Evolutionary conservation across 2,113 vertebrate species (phyloP).

Genomic region (Bostrychus sinensis): DNA sequence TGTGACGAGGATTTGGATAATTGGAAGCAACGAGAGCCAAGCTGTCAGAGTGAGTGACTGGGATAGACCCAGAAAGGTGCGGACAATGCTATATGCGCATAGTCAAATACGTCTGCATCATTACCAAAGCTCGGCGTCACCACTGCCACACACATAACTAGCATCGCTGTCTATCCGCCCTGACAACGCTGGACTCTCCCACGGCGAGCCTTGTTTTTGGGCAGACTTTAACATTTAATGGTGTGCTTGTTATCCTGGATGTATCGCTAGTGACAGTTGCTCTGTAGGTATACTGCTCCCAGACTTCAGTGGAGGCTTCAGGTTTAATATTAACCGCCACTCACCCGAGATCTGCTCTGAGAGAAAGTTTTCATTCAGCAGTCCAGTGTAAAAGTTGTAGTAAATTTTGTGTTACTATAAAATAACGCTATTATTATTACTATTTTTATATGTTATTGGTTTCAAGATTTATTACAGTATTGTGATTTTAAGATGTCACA

Average conservation of each 20-base stretch:
- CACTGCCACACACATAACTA: slow-evolving; percentile 40
- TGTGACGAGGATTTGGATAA: slow-evolving; percentile 23
- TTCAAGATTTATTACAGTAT: too few species aligned
- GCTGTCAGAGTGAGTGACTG: slow-evolving; percentile 36
- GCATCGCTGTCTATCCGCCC: slow-evolving; percentile 27
- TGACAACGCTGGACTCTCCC: slow-evolving; percentile 17
- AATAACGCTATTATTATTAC: not conserved
- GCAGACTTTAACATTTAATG: slow-evolving; percentile 48
- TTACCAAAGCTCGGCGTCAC: slow-evolving; percentile 33
- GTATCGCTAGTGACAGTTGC: slow-evolving; percentile 22
- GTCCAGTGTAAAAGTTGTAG: not conserved
- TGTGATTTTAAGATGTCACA: too few species aligned
- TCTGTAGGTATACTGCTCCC: slow-evolving; percentile 11
- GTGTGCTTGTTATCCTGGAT: slow-evolving; percentile 51
- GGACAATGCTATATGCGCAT: slow-evolving; percentile 4
- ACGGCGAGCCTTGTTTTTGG: slow-evolving; percentile 30
- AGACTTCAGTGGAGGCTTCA: slow-evolving; percentile 16
- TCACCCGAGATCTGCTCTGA: slow-evolving; percentile 5
- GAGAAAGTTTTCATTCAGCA: not conserved
- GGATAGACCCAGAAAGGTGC: slow-evolving; percentile 24
- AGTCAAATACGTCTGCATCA: slow-evolving; percentile 20
- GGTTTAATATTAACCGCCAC: slow-evolving; percentile 33
- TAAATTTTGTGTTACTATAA: not conserved
- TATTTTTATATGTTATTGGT: too few species aligned
- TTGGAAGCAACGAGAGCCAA: slow-evolving; percentile 20